Conservation (phyloP, 2,113 vertebrate genomes). For the Pomatorhinus ruficollis region DNA sequence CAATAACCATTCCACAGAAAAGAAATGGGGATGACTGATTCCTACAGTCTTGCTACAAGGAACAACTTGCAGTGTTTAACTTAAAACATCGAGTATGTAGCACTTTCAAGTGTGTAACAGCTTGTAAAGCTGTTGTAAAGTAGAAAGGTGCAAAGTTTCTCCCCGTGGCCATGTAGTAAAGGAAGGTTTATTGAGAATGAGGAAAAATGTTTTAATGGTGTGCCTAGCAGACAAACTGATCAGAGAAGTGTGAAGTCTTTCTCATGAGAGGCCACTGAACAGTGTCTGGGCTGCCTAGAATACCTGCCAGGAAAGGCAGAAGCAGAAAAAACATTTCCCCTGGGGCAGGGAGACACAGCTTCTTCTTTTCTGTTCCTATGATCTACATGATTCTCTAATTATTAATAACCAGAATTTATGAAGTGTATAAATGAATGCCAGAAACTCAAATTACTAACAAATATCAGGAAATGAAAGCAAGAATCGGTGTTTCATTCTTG, state of each 20-base stretch:
- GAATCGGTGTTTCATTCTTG: neutral
- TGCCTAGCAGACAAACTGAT: neutral
- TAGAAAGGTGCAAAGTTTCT: neutral
- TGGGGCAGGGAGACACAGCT: neutral
- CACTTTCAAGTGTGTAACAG: accelerated
- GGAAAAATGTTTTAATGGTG: neutral
- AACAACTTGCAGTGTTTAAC: neutral
- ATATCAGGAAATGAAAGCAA: neutral
- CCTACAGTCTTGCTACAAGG: neutral
- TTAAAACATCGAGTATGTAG: neutral
- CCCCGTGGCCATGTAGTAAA: accelerated
- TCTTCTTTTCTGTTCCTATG: neutral
- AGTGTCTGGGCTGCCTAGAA: neutral
- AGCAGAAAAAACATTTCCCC: neutral
- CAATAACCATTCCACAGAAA: neutral
- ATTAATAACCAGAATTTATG: neutral
- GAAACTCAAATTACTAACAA: neutral
- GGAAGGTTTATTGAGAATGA: neutral
- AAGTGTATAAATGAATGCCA: neutral
- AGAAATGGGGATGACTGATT: neutral
- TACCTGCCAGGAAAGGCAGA: neutral
- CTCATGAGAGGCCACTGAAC: neutral
- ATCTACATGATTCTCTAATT: neutral
- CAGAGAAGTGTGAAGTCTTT: neutral
- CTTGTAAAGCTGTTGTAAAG: neutral